These are phyloP conservation scores for Corythoichthys haematopterus DNA, from an alignment of 2,113 vertebrate genomes.

Conservation along the genomic window DNA sequence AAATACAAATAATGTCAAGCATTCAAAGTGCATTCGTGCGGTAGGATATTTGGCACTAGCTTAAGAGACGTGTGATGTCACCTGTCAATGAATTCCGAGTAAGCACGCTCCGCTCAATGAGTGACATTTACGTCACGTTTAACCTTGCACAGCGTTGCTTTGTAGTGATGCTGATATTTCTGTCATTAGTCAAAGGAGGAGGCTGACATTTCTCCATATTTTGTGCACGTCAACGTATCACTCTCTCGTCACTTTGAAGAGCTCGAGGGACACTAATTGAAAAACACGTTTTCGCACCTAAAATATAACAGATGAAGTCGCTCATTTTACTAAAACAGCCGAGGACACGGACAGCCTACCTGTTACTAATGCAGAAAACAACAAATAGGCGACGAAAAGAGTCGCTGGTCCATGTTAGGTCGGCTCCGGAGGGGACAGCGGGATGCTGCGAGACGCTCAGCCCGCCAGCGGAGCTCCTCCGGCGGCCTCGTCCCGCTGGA, in stretches of 20 bases:
- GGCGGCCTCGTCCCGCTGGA: slow-evolving; percentile 14
- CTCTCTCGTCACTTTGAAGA: background rate
- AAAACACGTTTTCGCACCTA: background rate
- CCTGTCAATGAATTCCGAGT: background rate
- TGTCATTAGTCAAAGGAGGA: background rate
- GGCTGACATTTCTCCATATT: background rate
- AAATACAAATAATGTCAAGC: background rate
- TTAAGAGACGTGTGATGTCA: background rate
- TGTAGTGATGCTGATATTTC: slow-evolving; percentile 2
- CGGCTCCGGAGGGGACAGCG: slow-evolving; percentile 26
- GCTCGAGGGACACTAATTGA: background rate
- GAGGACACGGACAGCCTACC: slow-evolving; percentile 54
- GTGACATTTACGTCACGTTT: slow-evolving; percentile 4
- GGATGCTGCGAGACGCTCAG: slow-evolving; percentile 46
- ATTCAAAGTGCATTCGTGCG: background rate
- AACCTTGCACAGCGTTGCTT: slow-evolving; percentile 4
- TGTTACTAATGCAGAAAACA: slow-evolving; percentile 51
- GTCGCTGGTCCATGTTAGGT: slow-evolving; percentile 31
- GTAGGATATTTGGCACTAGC: background rate
- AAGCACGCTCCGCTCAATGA: background rate
- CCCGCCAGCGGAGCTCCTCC: slow-evolving; percentile 21
- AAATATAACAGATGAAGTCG: background rate
- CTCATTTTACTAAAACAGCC: background rate
- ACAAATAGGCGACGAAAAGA: slow-evolving; percentile 1
- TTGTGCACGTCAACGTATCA: background rate